Conservation (phyloP, 2,888 invertebrate species). For the Hedychridium roseum region DNA sequence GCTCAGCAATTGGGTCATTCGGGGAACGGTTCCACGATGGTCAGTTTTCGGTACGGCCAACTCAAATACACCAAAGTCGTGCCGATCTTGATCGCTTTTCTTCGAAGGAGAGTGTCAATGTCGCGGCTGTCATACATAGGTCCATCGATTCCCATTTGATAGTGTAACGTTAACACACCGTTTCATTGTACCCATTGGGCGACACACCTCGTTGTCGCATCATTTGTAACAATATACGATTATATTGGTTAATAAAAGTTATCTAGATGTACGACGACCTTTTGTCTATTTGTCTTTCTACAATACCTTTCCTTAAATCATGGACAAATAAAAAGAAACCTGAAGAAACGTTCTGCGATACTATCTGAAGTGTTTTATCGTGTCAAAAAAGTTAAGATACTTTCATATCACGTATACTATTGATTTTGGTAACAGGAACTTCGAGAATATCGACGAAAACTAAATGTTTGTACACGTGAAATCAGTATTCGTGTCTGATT, state of each 20-base stretch:
- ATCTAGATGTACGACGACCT: conserved; percentile 58
- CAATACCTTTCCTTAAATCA: neutral
- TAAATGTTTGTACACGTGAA: no score
- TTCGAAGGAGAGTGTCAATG: conserved; percentile 59
- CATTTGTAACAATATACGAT: conserved; percentile 62
- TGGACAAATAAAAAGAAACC: conserved; percentile 7
- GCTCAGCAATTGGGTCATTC: no score
- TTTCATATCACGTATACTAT: no score
- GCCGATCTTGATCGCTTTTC: no score
- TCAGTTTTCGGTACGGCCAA: no score
- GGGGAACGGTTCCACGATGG: no score
- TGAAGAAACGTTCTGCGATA: neutral
- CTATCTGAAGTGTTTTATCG: neutral
- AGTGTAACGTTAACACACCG: conserved; percentile 54
- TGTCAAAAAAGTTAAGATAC: neutral
- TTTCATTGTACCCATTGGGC: conserved; percentile 61
- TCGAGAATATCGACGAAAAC: no score
- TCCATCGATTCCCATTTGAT: conserved; percentile 56
- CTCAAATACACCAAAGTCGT: no score
- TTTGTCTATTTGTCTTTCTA: neutral
- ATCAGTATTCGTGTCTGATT: no score
- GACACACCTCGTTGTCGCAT: conserved; percentile 47
- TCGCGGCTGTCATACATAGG: conserved; percentile 48
- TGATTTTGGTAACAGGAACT: no score
- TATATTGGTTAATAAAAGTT: conserved; percentile 64